A percentile compares a stretch with the other conserved stretches of the same genome.
Evolutionary conservation across 2,113 vertebrate species (phyloP).

Genomic region (Epinephelus cyanopodus): DNA sequence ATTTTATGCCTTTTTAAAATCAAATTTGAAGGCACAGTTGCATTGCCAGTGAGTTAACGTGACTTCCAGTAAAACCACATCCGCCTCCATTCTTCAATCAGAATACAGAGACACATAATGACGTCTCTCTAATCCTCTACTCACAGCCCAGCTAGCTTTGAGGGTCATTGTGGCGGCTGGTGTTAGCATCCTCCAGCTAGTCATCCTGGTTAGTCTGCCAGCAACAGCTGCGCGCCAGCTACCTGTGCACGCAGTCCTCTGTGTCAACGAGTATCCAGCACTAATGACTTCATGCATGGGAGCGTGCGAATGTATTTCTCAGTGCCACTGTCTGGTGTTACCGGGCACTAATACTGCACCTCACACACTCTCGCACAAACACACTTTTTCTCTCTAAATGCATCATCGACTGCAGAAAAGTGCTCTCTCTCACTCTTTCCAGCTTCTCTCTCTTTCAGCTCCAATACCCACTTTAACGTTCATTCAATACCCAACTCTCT

Average conservation of each 20-base stretch:
- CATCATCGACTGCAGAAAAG: constrained; percentile 22
- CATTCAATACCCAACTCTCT: constrained; percentile 2
- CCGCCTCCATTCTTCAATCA: too few species aligned
- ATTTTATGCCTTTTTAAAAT: too few species aligned
- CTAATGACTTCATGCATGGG: neutral
- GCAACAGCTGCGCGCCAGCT: neutral
- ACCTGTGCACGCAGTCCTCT: neutral
- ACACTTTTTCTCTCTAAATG: constrained; percentile 9
- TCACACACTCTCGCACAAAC: neutral
- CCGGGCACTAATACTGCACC: neutral
- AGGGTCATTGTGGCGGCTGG: neutral
- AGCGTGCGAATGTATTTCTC: neutral
- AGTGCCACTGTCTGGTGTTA: neutral
- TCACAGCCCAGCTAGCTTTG: neutral
- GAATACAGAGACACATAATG: too few species aligned
- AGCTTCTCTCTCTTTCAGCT: constrained; percentile 13
- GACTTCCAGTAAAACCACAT: too few species aligned
- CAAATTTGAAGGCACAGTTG: too few species aligned
- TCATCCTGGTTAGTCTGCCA: neutral
- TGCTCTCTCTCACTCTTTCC: neutral
- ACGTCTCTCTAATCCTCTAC: too few species aligned
- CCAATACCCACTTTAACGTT: constrained; percentile 21
- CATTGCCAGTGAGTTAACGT: too few species aligned
- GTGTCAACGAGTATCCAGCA: neutral
- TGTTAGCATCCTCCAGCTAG: too few species aligned